Evolutionary conservation across 2,888 invertebrate species (phyloP).

Genomic region (Serrognathus titanus): DNA sequence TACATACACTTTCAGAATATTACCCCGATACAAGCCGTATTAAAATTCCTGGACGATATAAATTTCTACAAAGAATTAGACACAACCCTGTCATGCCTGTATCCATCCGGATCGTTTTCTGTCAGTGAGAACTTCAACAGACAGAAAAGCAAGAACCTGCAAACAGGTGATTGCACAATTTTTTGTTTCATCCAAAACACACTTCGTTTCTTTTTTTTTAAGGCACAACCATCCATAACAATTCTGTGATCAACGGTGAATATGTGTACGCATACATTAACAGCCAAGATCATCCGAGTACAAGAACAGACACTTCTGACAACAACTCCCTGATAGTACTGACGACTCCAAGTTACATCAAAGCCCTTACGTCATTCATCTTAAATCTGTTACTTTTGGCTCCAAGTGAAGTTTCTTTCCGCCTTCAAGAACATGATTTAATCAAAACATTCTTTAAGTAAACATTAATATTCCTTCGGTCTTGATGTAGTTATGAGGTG

Average conservation of each 20-base stretch:
- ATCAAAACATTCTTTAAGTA: conserved; percentile 53
- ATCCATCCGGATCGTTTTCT: conserved; percentile 23
- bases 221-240: too few relatives aligned
- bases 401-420: conserved; percentile 43
- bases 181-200: too few relatives aligned
- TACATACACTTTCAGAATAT: too few relatives aligned
- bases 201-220: too few relatives aligned
- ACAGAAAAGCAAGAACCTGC: too few relatives aligned
- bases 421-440: conserved; percentile 49
- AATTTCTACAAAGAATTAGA: conserved; percentile 39
- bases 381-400: conserved; percentile 49
- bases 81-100: conserved; percentile 32
- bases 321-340: conserved; percentile 28
- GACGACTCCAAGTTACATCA: conserved; percentile 51
- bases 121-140: not conserved
- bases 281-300: conserved; percentile 19
- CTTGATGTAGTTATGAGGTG: conserved; percentile 12
- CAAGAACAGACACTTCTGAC: conserved; percentile 2
- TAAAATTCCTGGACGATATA: conserved; percentile 33
- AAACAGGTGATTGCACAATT: too few relatives aligned
- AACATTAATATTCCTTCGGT: conserved; percentile 15
- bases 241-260: not conserved
- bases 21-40: conserved; percentile 12
- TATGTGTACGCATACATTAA: conserved; percentile 10
- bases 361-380: conserved; percentile 46